Evolutionary conservation across 1,140 invertebrate species (phyloP).

Genomic region (Arion vulgaris): DNA sequence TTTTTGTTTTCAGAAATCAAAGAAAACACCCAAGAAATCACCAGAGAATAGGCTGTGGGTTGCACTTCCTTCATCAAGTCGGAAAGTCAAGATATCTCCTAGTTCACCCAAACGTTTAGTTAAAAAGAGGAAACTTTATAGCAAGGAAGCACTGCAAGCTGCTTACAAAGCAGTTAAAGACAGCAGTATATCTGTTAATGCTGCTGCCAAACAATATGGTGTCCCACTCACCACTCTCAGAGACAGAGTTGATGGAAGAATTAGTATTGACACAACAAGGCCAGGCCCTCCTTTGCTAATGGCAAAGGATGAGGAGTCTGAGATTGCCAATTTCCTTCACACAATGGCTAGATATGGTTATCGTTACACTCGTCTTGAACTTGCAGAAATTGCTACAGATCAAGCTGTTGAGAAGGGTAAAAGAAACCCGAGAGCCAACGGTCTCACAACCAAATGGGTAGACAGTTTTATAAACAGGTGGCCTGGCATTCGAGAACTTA

Average conservation of each 20-base stretch:
- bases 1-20: conserved; percentile 15
- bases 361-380: conserved; percentile 34
- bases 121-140: conserved; percentile 59
- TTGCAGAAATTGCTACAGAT: conserved; percentile 35
- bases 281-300: conserved; percentile 34
- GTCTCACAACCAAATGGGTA: conserved; percentile 37
- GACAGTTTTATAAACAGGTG: conserved; percentile 38
- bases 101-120: conserved; percentile 75
- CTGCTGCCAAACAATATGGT: conserved; percentile 36
- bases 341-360: conserved; percentile 36
- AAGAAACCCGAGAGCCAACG: conserved; percentile 22
- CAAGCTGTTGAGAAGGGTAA: conserved; percentile 36
- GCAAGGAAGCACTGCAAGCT: conserved; percentile 20
- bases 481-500: conserved; percentile 33
- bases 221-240: conserved; percentile 33
- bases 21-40: conserved; percentile 20
- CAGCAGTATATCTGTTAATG: conserved; percentile 39
- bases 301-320: conserved; percentile 36
- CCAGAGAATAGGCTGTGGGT: not conserved
- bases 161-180: conserved; percentile 38
- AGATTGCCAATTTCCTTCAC: conserved; percentile 31
- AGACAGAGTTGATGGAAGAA: conserved; percentile 37
- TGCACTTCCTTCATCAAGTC: not conserved
- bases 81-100: not conserved
- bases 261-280: conserved; percentile 37